Evolutionary conservation across 2,888 invertebrate genomes (phyloP).

Genomic region (Trisateles emortualis): DNA sequence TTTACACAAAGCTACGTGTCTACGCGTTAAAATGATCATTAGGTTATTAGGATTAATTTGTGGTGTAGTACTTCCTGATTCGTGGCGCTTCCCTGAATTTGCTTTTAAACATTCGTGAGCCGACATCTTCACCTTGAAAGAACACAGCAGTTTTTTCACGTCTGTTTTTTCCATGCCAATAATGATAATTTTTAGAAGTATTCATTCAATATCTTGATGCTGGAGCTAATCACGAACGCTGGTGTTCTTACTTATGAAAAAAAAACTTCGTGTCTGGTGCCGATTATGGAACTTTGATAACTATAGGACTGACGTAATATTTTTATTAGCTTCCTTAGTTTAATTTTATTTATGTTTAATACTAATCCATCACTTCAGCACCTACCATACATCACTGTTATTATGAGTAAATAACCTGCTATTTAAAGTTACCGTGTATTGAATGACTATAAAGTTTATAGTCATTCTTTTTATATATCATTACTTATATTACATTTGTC

Average conservation of each 20-base stretch:
- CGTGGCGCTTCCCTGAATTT: constrained; percentile 77
- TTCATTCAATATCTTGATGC: constrained; percentile 79
- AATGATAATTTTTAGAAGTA: constrained; percentile 78
- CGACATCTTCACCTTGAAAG: constrained; percentile 81
- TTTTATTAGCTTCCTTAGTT: constrained; percentile 63
- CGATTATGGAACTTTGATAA: constrained; percentile 68
- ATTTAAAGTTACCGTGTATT: too few relatives aligned
- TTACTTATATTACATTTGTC: too few relatives aligned
- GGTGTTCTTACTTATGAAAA: constrained; percentile 61
- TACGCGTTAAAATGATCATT: constrained; percentile 57
- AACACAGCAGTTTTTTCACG: constrained; percentile 74
- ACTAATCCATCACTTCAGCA: constrained; percentile 18
- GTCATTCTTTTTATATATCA: too few relatives aligned
- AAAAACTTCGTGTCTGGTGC: constrained; percentile 61
- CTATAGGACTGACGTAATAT: constrained; percentile 69
- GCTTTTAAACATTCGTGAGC: constrained; percentile 74
- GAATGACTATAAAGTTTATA: too few relatives aligned
- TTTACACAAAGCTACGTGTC: constrained; percentile 39
- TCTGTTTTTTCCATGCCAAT: constrained; percentile 73
- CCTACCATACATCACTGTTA: neutral
- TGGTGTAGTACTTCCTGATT: constrained; percentile 72
- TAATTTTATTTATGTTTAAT: constrained; percentile 51
- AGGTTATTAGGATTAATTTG: constrained; percentile 67
- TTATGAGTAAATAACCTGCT: neutral
- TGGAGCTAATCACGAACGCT: constrained; percentile 77